These are phyloP conservation scores for Leptogaster cylindrica DNA, from an alignment of 2,888 invertebrate species.

Conservation along the genomic window DNA sequence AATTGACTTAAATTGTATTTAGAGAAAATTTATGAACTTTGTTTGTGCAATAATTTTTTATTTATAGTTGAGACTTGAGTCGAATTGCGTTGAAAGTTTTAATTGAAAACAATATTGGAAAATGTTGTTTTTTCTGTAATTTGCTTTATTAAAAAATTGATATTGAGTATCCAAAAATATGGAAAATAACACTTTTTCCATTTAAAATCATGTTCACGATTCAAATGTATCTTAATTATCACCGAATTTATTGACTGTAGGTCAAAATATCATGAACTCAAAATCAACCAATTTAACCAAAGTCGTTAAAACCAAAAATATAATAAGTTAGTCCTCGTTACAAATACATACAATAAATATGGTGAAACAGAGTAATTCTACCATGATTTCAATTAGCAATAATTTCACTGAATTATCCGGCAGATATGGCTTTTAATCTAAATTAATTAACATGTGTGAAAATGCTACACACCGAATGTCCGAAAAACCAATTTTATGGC, in stretches of 20 bases:
- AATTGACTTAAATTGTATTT: too few relatives aligned
- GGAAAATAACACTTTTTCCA: too few relatives aligned
- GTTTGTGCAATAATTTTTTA: too few relatives aligned
- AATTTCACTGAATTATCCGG: slow-evolving; percentile 40
- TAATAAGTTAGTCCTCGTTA: slow-evolving; percentile 20
- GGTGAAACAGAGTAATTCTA: background rate
- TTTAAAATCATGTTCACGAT: too few relatives aligned
- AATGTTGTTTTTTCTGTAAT: too few relatives aligned
- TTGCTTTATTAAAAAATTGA: too few relatives aligned
- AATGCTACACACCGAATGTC: slow-evolving; percentile 13
- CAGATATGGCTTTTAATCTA: slow-evolving; percentile 39
- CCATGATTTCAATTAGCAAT: slow-evolving; percentile 41
- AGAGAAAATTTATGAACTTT: too few relatives aligned
- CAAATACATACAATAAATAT: slow-evolving; percentile 25
- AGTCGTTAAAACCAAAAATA: background rate
- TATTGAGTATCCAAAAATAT: too few relatives aligned
- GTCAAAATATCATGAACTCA: background rate
- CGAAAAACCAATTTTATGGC: slow-evolving; percentile 41
- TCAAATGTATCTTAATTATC: slow-evolving; percentile 23
- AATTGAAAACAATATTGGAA: too few relatives aligned
- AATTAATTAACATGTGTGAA: slow-evolving; percentile 43
- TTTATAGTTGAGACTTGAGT: too few relatives aligned
- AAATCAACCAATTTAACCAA: background rate
- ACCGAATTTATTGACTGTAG: background rate
- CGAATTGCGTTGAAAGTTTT: too few relatives aligned